These are phyloP conservation scores for Diaphora mendica DNA, from an alignment of 2,888 invertebrate species.

Conservation along the genomic window DNA sequence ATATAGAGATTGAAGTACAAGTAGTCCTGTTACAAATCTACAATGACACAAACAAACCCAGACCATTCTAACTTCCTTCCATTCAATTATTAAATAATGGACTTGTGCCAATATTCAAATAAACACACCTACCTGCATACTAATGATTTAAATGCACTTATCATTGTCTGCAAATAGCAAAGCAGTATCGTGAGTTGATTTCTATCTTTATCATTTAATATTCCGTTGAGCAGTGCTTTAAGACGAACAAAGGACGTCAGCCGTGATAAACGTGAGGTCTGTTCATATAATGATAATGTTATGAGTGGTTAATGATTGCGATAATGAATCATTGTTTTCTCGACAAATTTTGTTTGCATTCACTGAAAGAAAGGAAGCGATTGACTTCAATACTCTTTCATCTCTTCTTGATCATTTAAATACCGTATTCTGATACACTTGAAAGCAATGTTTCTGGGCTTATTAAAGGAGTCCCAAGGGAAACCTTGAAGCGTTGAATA, in stretches of 20 bases:
- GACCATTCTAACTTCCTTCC: not conserved
- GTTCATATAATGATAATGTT: not conserved
- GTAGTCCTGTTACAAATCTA: not conserved
- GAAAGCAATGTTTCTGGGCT: not conserved
- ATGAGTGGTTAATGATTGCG: not conserved
- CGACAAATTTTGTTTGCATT: not conserved
- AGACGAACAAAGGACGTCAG: not conserved
- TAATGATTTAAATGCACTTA: conserved; percentile 3
- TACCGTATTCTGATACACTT: not conserved
- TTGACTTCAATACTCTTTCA: not conserved
- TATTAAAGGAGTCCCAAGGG: not conserved
- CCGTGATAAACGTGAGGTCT: not conserved
- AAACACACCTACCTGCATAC: conserved; percentile 4
- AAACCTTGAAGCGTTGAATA: not conserved
- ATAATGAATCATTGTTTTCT: not conserved
- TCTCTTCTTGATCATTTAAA: not conserved
- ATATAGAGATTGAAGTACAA: not conserved
- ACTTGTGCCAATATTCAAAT: conserved; percentile 9
- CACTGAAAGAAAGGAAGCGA: not conserved
- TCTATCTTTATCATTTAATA: not conserved
- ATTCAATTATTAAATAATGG: conserved; percentile 5
- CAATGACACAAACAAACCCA: not conserved
- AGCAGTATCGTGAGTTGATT: not conserved
- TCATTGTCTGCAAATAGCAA: conserved; percentile 4
- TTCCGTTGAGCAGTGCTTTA: not conserved